phyloP scores from a whole-genome alignment of 2,797 vertebrate species.

The Tokudaia tokunoshimensis region DNA sequence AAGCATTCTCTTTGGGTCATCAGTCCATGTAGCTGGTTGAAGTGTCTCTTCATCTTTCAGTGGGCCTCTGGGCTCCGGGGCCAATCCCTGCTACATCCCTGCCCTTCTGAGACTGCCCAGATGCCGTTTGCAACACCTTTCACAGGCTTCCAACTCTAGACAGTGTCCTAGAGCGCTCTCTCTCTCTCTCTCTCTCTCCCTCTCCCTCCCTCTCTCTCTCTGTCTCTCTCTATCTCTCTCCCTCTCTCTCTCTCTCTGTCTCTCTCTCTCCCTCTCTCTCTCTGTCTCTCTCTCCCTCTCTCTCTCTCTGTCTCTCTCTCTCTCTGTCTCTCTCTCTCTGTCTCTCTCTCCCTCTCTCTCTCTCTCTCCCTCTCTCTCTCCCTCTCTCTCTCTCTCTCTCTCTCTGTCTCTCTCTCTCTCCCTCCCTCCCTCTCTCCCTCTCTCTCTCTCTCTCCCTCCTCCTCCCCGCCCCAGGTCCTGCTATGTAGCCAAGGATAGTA shows the following conservation, averaged over 20 bases:
- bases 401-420: accelerated
- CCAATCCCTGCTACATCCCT: neutral
- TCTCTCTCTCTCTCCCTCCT: accelerated
- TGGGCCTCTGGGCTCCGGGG: neutral
- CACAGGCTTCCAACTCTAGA: neutral
- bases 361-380: neutral
- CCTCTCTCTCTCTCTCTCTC: neutral
- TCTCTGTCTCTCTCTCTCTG: no score
- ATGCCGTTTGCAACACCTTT: neutral
- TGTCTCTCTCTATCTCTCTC: accelerated
- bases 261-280: accelerated
- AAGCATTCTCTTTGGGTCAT: neutral
- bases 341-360: no score
- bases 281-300: neutral
- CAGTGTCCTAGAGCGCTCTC: neutral
- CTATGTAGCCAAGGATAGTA: neutral
- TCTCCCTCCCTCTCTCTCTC: neutral
- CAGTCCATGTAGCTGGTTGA: neutral
- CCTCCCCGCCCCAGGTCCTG: neutral
- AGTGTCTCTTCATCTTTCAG: neutral
- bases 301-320: no score
- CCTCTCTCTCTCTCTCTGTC: no score
- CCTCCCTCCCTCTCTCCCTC: accelerated
- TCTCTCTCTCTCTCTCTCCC: neutral
- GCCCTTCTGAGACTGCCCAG: neutral